Percentiles rank a stretch among this genome's conserved stretches.
phyloP scores from a whole-genome alignment of 2,888 invertebrate genomes.

The Cataglyphis rosenhaueri region DNA sequence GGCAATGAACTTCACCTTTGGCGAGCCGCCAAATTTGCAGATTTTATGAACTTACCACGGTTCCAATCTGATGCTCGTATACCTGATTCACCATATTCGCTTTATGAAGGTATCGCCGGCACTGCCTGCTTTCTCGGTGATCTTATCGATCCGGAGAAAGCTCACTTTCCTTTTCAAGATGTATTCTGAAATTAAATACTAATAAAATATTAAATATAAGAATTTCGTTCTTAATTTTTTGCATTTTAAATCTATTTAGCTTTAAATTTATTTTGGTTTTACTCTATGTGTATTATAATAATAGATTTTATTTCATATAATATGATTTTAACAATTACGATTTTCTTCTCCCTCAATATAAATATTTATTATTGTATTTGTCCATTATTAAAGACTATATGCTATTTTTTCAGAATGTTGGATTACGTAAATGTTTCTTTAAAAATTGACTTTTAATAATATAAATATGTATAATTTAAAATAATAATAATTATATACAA shows the following conservation, averaged over 20 bases:
- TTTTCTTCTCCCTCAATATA: not conserved
- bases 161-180: conserved; percentile 94
- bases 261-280: not conserved
- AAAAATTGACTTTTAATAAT: no score
- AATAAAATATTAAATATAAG: not conserved
- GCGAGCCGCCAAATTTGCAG: conserved; percentile 91
- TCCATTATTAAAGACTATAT: not conserved
- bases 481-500: no score
- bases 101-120: conserved; percentile 95
- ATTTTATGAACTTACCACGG: conserved; percentile 89
- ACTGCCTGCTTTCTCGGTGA: conserved; percentile 94
- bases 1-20: conserved; percentile 90
- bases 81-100: conserved; percentile 93
- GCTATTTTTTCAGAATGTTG: not conserved
- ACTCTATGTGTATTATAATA: not conserved
- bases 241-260: not conserved
- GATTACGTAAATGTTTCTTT: no score
- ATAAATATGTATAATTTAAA: no score
- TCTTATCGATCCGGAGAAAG: conserved; percentile 90
- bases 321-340: not conserved
- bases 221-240: not conserved
- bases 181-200: conserved; percentile 84
- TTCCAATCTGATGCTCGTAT: conserved; percentile 90
- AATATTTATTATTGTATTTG: not conserved
- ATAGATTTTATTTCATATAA: not conserved